phyloP scores from a whole-genome alignment of 2,113 vertebrate genomes.

The Hippocampus mohnikei region DNA sequence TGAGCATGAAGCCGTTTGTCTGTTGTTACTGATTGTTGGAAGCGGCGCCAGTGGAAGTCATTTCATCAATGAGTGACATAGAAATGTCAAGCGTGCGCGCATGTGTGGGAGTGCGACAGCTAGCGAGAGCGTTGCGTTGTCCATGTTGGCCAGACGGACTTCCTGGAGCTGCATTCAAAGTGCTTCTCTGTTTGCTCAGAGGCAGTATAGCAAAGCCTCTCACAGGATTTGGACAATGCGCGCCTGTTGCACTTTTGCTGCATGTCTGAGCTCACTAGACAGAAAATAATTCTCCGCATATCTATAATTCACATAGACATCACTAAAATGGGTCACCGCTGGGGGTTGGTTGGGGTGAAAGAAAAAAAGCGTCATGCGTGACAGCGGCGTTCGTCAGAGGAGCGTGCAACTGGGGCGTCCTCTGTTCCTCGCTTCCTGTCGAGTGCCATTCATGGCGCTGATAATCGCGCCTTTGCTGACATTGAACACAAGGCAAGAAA shows the following conservation, averaged over 20 bases:
- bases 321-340: constrained; percentile 3
- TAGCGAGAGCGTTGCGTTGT: constrained; percentile 29
- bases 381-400: constrained; percentile 28
- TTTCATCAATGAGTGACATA: not conserved
- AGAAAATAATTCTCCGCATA: constrained; percentile 25
- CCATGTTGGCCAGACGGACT: constrained; percentile 46
- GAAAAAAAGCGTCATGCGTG: constrained; percentile 39
- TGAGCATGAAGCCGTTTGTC: not conserved
- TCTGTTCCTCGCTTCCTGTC: constrained; percentile 49
- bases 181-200: constrained; percentile 48
- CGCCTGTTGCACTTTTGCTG: constrained; percentile 32
- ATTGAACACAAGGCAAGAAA: too few species aligned
- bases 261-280: constrained; percentile 4
- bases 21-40: not conserved
- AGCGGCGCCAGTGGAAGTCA: not conserved
- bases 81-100: not conserved
- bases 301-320: constrained; percentile 41
- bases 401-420: constrained; percentile 7
- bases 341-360: not conserved
- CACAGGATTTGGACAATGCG: constrained; percentile 40
- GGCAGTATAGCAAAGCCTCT: constrained; percentile 45
- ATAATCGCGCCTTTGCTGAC: constrained; percentile 3
- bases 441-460: constrained; percentile 29
- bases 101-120: constrained; percentile 40
- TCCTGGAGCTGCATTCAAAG: constrained; percentile 56